These are phyloP conservation scores for Drosophila orena DNA, from an alignment of 1,140 invertebrate genomes.

Conservation along the genomic window DNA sequence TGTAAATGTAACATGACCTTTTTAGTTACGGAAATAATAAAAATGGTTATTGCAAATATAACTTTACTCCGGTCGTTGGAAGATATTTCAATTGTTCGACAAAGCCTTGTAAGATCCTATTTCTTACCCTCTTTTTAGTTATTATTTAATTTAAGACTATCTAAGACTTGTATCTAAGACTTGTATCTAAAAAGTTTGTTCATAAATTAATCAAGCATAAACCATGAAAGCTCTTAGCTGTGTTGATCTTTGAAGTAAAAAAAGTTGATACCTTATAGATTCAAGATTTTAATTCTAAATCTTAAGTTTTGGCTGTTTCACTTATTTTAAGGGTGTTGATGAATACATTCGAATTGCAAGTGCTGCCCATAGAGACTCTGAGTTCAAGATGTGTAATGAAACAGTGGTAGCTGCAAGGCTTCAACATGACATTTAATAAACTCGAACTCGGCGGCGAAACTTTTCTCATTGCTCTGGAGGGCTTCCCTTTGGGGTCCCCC, in stretches of 20 bases:
- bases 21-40: too few species aligned
- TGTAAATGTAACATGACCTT: background rate
- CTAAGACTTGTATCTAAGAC: too few species aligned
- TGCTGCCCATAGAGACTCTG: background rate
- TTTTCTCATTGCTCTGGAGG: constrained; percentile 7
- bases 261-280: background rate
- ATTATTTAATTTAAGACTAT: too few species aligned
- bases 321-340: background rate
- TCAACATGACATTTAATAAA: constrained; percentile 48
- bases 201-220: background rate
- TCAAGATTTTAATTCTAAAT: too few species aligned
- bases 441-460: constrained; percentile 35
- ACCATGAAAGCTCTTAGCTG: background rate
- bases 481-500: constrained; percentile 31
- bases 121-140: too few species aligned
- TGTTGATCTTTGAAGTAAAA: background rate
- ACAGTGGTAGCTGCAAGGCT: constrained; percentile 12
- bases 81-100: too few species aligned
- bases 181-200: too few species aligned
- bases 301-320: too few species aligned
- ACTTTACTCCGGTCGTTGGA: too few species aligned
- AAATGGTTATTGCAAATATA: too few species aligned
- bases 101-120: too few species aligned
- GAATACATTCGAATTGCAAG: background rate
- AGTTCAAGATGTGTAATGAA: constrained; percentile 35